A percentile compares a stretch with the other conserved stretches of the same genome.
Evolutionary conservation across 2,113 vertebrate species (phyloP).

Genomic region (Lethenteron camtschaticum): DNA sequence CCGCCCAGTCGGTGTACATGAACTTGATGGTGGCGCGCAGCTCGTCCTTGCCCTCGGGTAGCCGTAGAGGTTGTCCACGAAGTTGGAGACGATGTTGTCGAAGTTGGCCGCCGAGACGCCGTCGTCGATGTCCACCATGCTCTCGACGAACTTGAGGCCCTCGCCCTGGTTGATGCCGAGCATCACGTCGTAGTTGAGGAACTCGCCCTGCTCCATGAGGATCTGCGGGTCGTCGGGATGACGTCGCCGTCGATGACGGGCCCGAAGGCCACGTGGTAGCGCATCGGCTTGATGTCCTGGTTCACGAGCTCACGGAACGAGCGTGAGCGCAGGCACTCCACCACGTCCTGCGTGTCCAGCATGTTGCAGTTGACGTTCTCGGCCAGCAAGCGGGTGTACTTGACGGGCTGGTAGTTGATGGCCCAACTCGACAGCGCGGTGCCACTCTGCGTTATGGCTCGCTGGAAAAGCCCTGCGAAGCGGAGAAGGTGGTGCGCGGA

Average conservation of each 20-base stretch:
- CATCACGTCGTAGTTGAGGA: conserved; percentile 99
- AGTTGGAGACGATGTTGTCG: conserved; percentile 90
- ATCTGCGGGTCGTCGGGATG: conserved; percentile 90
- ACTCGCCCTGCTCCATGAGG: conserved; percentile 97
- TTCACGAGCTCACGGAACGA: conserved; percentile 83
- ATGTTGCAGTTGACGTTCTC: conserved; percentile 97
- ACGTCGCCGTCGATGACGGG: conserved; percentile 93
- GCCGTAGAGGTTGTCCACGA: conserved; percentile 90
- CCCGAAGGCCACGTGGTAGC: conserved; percentile 92
- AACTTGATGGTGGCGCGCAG: conserved; percentile 94
- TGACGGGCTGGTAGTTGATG: conserved; percentile 91
- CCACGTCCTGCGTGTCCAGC: conserved; percentile 89
- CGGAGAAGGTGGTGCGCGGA: conserved; percentile 1
- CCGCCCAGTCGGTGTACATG: conserved; percentile 98
- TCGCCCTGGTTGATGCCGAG: conserved; percentile 94
- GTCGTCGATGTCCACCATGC: conserved; percentile 82
- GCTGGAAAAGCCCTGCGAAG: conserved; percentile 76
- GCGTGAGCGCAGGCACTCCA: conserved; percentile 89
- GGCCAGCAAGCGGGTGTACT: conserved; percentile 67
- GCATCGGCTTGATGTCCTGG: conserved; percentile 87
- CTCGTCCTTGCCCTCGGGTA: conserved; percentile 91
- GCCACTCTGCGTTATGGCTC: conserved; percentile 92
- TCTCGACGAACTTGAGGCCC: conserved; percentile 90
- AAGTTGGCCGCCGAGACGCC: conserved; percentile 92
- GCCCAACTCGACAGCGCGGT: conserved; percentile 96